These are phyloP conservation scores for Lobophora halterata DNA, from an alignment of 2,888 invertebrate species.

Conservation along the genomic window DNA sequence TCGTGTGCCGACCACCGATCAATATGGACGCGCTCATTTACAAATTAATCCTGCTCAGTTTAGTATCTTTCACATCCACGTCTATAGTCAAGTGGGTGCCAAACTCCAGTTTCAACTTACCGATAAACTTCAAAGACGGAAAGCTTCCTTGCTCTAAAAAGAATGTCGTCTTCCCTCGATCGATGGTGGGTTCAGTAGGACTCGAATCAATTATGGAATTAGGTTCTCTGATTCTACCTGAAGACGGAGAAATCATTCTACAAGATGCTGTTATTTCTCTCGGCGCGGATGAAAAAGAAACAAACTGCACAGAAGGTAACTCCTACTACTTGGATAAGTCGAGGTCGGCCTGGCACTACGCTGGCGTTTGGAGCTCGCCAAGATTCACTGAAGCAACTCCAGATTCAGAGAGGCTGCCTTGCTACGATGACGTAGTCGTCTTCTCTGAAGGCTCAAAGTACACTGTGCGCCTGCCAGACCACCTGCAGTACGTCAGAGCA, in stretches of 20 bases:
- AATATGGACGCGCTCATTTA: slow-evolving; percentile 28
- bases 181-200: slow-evolving; percentile 45
- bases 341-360: slow-evolving; percentile 57
- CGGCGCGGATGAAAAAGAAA: slow-evolving; percentile 47
- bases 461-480: slow-evolving; percentile 49
- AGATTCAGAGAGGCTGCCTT: slow-evolving; percentile 71
- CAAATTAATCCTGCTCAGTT: slow-evolving; percentile 31
- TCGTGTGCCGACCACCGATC: slow-evolving; percentile 27
- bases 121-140: slow-evolving; percentile 55
- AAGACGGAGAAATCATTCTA: slow-evolving; percentile 60
- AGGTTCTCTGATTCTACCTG: slow-evolving; percentile 59
- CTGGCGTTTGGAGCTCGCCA: slow-evolving; percentile 66
- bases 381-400: slow-evolving; percentile 72
- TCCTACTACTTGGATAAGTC: slow-evolving; percentile 54
- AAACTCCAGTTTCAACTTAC: slow-evolving; percentile 57
- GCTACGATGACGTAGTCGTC: slow-evolving; percentile 63
- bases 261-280: slow-evolving; percentile 49
- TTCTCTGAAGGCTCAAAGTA: slow-evolving; percentile 55
- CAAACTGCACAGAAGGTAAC: slow-evolving; percentile 47
- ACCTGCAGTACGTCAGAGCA: slow-evolving; percentile 42
- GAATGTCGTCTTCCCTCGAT: slow-evolving; percentile 61
- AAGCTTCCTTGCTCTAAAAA: slow-evolving; percentile 66
- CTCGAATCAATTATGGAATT: slow-evolving; percentile 48
- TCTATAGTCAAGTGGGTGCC: slow-evolving; percentile 62
- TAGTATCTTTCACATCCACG: slow-evolving; percentile 40